Base-by-base conservation (phyloP, 2,888 invertebrate genomes). In the Archips crataeganus region DNA sequence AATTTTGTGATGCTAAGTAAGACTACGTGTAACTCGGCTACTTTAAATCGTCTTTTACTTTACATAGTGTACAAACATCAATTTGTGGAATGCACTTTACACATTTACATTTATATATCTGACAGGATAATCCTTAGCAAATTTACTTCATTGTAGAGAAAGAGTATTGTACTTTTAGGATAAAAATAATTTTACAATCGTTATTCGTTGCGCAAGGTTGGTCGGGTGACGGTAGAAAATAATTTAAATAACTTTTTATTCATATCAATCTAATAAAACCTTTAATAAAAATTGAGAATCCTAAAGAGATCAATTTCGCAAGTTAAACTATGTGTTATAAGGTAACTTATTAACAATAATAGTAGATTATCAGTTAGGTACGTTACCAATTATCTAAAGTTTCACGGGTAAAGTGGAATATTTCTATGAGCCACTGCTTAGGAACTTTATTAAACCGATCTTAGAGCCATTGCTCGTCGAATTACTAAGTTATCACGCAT, bases 31-130 rank as follows among this genome's bases (percentile, higher is more conserved):
- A 66, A 77, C 75, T 77, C 32, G 63, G 78, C 77, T 79, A 78
- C 76, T 42, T 75, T 73, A 77, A 79, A 79, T 76, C 79, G 83
- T 83, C 79, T 85, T 81, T 84, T 82, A 80, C 76, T 77, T 80
- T 82, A 80, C 76, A 79, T 71, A 78, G 83, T 84, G 78, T 87
- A 86, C 84, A 86, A 79, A 77, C 79, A 77, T 75, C 79, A 78
- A 83, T 75, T 79, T 79, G 79, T 87, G 88, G 88, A 87, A 88
- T 88, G 88, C 82, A 77, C 63, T 75, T 76, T 75, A 75, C 70
- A 75, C 71, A 61, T 62, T 67, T 60, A 67, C 13, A 42, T 66
- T 39, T 69, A 3, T 60, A 45, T 32, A 69, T 70, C 39, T n/a
- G 42, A 68, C 61, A 75, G 61, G 47, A 59, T 61, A 64, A 57